phyloP scores from a whole-genome alignment of 1,140 invertebrate species.

The Drosophila serrata region DNA sequence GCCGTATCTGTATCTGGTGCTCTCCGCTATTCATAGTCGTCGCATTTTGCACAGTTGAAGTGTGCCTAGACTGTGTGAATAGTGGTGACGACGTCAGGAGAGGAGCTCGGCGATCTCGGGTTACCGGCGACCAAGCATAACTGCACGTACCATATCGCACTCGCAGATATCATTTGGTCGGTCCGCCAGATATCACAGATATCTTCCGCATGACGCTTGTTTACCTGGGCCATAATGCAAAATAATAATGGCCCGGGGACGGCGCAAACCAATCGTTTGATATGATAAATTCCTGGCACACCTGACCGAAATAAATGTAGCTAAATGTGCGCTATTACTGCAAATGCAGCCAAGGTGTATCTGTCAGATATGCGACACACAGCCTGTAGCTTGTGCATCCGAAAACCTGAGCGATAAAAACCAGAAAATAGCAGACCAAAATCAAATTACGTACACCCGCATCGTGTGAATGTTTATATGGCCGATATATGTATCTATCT shows the following conservation, averaged over 20 bases:
- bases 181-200: conserved; percentile 23
- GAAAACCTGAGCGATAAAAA: conserved; percentile 32
- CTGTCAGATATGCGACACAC: conserved; percentile 62
- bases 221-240: conserved; percentile 20
- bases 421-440: conserved; percentile 43
- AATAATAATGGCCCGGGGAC: conserved; percentile 25
- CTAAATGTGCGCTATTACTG: conserved; percentile 28
- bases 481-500: conserved; percentile 43
- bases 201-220: conserved; percentile 78
- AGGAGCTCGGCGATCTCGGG: conserved; percentile 41
- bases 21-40: conserved; percentile 57
- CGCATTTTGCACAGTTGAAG: conserved; percentile 80
- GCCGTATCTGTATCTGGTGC: conserved; percentile 52
- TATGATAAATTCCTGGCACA: conserved; percentile 27
- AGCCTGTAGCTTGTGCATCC: conserved; percentile 53
- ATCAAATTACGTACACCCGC: conserved; percentile 80
- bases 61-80: conserved; percentile 78
- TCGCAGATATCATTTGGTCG: conserved; percentile 38
- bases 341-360: conserved; percentile 50
- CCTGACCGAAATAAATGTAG: conserved; percentile 40
- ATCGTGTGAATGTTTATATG: conserved; percentile 69
- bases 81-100: conserved; percentile 65
- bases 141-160: conserved; percentile 72
- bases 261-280: conserved; percentile 33
- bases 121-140: conserved; percentile 77